Base-by-base conservation (phyloP, 2,113 vertebrate species). In the Puffinus mauretanicus region DNA sequence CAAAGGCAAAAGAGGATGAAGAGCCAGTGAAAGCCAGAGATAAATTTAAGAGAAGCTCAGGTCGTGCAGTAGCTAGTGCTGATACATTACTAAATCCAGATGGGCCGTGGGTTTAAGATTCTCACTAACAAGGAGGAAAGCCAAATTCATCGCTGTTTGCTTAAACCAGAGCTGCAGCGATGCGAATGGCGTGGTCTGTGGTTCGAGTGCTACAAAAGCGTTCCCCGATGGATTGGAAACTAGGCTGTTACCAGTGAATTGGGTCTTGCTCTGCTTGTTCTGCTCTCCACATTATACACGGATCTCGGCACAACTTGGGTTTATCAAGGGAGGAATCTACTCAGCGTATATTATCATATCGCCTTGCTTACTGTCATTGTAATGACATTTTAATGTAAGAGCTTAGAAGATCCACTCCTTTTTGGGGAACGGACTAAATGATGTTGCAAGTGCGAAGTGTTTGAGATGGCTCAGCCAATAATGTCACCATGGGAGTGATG, bases 401-500 rank as follows among this genome's bases (percentile, higher is more conserved):
- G 8, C n/a, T 49, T 21, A 1, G 86, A n/a, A 44, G 24, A 21
- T 7, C 25, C 38, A 1, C 30, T 30, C 8, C 1, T 38, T 71
- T 88, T 80, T 21, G 11, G 40, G 62, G 52, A 15, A 14, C 25
- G 29, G 42, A 8, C n/a, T 36, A 5, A 7, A 42, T 4, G 44
- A 2, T 25, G 14, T 36, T 76, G 49, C 30, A 16, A 1, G 18
- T 6, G 16, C 2, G 0, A 55, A 47, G 40, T 17, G 20, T 32
- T 72, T 64, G 83, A 47, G 72, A 6, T 21, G 36, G 29, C 71
- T 85, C 44, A 52, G 49, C 24, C 58, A 6, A 1, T 16, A 1
- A 34, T 0, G 9, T 38, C 72, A 29, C 24, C 34, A 0, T 0
- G 11, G 75, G 65, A 67, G 27, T 1, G 12, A 0, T 7, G 58